A percentile compares a stretch with the other conserved stretches of the same genome.
phyloP scores from a whole-genome alignment of 2,113 vertebrate genomes.

The Clarias batrachus region DNA sequence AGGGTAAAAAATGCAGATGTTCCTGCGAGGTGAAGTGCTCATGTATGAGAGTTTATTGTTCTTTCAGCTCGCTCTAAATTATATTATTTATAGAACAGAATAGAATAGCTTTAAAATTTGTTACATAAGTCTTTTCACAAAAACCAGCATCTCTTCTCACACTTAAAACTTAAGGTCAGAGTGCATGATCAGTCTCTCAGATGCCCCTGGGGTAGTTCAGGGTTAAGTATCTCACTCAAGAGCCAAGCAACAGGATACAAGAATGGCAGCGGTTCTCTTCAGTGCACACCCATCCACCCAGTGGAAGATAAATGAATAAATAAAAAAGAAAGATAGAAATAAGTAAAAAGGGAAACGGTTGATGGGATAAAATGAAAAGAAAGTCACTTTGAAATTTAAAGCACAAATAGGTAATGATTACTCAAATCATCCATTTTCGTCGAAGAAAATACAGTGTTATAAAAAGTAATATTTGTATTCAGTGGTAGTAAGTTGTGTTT shows the following conservation, averaged over 20 bases:
- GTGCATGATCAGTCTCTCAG: not conserved
- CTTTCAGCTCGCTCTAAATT: not conserved
- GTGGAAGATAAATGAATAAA: not conserved
- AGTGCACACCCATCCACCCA: not conserved
- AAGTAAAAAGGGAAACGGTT: not conserved
- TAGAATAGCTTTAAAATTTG: not conserved
- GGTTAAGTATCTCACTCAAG: slow-evolving; percentile 5
- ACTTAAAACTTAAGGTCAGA: not conserved
- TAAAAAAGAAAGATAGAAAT: not conserved
- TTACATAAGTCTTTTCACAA: not conserved
- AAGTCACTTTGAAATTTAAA: not conserved
- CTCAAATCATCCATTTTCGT: not conserved
- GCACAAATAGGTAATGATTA: not conserved
- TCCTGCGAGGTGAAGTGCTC: not conserved
- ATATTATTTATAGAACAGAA: not conserved
- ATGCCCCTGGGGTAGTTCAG: not conserved
- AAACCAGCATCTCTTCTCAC: not conserved
- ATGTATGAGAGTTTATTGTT: not conserved
- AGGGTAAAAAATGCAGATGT: not conserved
- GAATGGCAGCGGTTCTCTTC: not conserved
- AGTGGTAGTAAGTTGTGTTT: not conserved
- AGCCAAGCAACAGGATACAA: not conserved
- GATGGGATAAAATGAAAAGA: not conserved
- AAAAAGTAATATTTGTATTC: not conserved
- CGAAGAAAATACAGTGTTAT: not conserved